phyloP scores from a whole-genome alignment of 2,113 vertebrate species.

The Caracal caracal region DNA sequence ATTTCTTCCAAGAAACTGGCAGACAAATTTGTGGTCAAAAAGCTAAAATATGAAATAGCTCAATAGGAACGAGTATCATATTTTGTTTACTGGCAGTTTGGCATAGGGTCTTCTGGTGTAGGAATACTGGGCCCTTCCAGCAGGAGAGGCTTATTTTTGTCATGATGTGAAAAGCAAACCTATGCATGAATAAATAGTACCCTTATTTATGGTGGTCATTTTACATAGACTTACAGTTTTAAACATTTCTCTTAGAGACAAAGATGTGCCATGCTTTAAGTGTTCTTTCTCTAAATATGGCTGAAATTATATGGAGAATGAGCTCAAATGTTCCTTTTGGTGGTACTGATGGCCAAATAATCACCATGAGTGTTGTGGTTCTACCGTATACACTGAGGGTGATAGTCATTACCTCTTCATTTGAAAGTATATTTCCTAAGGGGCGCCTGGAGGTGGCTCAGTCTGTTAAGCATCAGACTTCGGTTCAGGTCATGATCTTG shows the following conservation, averaged over 20 bases:
- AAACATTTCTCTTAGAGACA: background rate
- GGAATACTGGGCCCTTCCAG: background rate
- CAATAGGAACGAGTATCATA: background rate
- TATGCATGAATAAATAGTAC: background rate
- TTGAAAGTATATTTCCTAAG: conserved; percentile 30
- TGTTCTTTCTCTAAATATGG: background rate
- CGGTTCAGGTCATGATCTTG: too few relatives aligned
- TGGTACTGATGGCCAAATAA: background rate
- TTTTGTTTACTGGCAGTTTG: conserved; percentile 41
- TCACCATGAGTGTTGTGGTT: background rate
- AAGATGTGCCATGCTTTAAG: background rate
- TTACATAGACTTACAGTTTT: background rate
- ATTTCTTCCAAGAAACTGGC: conserved; percentile 17
- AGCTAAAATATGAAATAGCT: background rate
- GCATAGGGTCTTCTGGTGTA: background rate
- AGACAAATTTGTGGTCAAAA: background rate
- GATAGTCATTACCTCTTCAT: conserved; percentile 13
- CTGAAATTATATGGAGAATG: background rate
- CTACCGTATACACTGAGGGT: background rate
- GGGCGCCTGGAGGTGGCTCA: too few relatives aligned
- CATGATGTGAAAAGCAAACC: conserved; percentile 18
- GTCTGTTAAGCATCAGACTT: too few relatives aligned
- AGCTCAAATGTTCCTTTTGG: conserved; percentile 21
- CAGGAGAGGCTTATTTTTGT: conserved; percentile 8
- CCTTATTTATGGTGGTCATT: background rate